Evolutionary conservation across 2,797 vertebrate genomes (phyloP).

Genomic region (Epinephelus malabaricus): DNA sequence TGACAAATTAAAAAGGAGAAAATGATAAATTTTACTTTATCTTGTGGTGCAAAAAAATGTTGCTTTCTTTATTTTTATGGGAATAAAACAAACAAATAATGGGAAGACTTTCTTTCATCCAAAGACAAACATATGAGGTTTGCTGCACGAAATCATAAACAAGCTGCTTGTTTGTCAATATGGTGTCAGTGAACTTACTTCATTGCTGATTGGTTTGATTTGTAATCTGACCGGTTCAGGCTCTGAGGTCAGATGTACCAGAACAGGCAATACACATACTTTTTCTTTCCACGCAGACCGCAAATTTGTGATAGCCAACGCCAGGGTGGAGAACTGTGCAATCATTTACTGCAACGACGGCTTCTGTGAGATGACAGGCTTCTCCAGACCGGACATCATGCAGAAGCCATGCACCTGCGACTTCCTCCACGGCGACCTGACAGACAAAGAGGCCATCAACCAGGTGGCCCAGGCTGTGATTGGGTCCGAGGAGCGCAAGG

Average conservation of each 20-base stretch:
- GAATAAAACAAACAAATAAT: neutral
- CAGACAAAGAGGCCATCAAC: conserved; percentile 91
- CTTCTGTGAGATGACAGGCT: conserved; percentile 99
- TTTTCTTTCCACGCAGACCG: conserved; percentile 88
- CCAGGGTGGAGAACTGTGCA: conserved; percentile 97
- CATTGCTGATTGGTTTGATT: conserved; percentile 2
- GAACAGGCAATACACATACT: neutral
- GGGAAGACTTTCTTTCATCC: neutral
- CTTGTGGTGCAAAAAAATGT: neutral
- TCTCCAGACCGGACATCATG: conserved; percentile 98
- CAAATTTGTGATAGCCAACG: conserved; percentile 99
- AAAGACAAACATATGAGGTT: neutral
- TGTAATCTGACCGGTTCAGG: no score
- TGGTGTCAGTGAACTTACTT: neutral
- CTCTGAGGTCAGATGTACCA: conserved; percentile 35
- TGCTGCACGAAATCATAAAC: neutral
- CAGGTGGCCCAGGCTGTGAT: conserved; percentile 94
- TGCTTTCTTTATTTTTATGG: neutral
- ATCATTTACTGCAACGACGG: conserved; percentile 99
- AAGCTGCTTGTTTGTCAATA: neutral
- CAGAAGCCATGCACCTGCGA: conserved; percentile 98
- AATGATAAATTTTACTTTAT: neutral
- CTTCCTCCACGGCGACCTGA: conserved; percentile 96
- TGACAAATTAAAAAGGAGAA: neutral
- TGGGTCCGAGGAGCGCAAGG: conserved; percentile 96